Evolutionary conservation across 2,797 vertebrate genomes (phyloP), one percentile per base, ranked within the genome.

Genomic region (Phylloscopus collybita): DNA sequence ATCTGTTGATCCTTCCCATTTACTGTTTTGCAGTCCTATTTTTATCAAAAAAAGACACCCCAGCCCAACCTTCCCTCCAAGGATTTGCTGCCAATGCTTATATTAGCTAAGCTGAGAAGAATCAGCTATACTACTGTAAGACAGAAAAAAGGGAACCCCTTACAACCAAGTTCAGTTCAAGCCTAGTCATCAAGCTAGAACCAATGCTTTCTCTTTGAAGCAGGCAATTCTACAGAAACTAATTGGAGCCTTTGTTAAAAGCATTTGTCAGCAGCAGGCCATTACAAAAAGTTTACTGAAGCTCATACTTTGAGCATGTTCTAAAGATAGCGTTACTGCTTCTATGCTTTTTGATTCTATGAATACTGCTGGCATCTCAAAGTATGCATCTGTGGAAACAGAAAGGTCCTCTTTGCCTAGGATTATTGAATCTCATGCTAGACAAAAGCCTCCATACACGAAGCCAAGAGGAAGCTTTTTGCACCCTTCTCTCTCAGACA

Each of bases 401-500:
- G 45, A 87, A 92, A 76, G 49, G 74, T 66, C 27, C 34, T 79
- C 59, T 85, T 62, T 85, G 76, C 44, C 54, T 60, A 49, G 36
- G 16, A 70, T 86, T 86, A 79, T 1, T 81, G 23, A 92, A 72
- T 29, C 51, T 74, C 69, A 51, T 30, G 59, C 22, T 69, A 81
- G 54, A 64, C 80, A 88, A 88, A 91, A 88, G 30, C n/a, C 27
- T 80, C 50, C 75, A 85, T 18, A 45, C 40, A n/a, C 2, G 1
- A 95, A 95, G 62, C 66, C 54, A 92, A 88, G 27, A 75, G 54
- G 91, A 71, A 86, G 50, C 9, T 73, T 94, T 90, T 25, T 88
- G 64, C 62, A 92, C 26, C 9, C 36, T 79, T 32, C 61, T 62
- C 61, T 62, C 56, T 91, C 88, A 73, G 88, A 79, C 45, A 86